Base-by-base conservation (phyloP, 1,140 invertebrate genomes). In the Varroa destructor region DNA sequence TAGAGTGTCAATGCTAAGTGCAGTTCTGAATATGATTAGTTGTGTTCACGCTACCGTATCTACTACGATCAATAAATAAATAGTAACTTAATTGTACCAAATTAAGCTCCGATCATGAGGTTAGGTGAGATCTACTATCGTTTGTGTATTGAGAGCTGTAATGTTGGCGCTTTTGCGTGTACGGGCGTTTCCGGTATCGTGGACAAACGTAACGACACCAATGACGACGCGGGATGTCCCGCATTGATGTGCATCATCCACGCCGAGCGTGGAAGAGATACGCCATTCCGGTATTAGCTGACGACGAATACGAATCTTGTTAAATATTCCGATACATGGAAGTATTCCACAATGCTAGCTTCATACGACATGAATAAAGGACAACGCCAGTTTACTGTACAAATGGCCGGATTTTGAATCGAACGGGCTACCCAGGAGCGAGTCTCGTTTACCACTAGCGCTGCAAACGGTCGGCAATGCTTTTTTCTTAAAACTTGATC, bases 121-220 rank as follows among this genome's bases (percentile, higher is more conserved):
- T 25, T 25, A 25, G 25, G 25, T 25, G 25, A 25, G 25, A 25
- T 25, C 25, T 25, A 58, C 3, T 58, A 3, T 42, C 12, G 25
- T 58, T 58, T 12, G 57, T 58, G 46, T 42, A 6, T 58, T 58
- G 3, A 12, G 4, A 58, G 57, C 40, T 42, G 4, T 58, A 3
- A 12, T 58, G 25, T 42, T 58, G 25, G 40, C 57, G 40, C 57
- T 58, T 3, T 36, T 12, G 3, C 12, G 57, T 58, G 4, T 58
- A 36, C 57, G 57, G 0, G 57, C 57, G 57, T 58, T 58, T 42
- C 57, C 57, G 12, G 57, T 58, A 12, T 36, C 57, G 12, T 58
- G 57, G 57, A 58, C 57, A 58, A 58, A 58, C 12, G 12, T 58
- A 12, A 58, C 12, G 57, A 58, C 57, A 58, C 57, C 57, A 6